Evolutionary conservation across 1,140 invertebrate species (phyloP).

Genomic region (Batillaria attramentaria): DNA sequence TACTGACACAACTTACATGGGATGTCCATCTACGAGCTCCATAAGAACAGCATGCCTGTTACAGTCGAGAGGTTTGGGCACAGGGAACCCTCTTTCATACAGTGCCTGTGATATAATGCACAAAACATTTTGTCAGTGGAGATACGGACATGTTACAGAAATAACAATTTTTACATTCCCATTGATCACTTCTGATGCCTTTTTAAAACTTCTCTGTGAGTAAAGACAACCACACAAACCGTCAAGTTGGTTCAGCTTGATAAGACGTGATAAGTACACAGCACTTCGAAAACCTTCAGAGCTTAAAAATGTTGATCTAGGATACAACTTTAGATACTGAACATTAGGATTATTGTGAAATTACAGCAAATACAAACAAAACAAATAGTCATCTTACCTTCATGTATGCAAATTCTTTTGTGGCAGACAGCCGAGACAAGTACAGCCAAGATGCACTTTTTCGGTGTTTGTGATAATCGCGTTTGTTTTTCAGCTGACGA

Average conservation of each 20-base stretch:
- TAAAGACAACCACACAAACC: too few species aligned
- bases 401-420: conserved; percentile 99
- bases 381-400: conserved; percentile 74
- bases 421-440: conserved; percentile 95
- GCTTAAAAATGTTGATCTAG: too few species aligned
- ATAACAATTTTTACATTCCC: not conserved
- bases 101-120: conserved; percentile 76
- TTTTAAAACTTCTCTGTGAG: not conserved
- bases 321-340: too few species aligned
- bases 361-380: conserved; percentile 12
- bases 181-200: not conserved
- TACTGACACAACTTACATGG: conserved; percentile 70
- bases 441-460: conserved; percentile 96
- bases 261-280: too few species aligned
- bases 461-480: conserved; percentile 96
- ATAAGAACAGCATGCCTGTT: conserved; percentile 98
- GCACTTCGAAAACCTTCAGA: too few species aligned
- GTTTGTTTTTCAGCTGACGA: conserved; percentile 95
- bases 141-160: not conserved
- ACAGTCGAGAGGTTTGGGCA: conserved; percentile 94
- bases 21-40: conserved; percentile 84
- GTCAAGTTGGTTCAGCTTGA: too few species aligned
- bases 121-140: not conserved
- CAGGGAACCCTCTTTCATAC: conserved; percentile 91
- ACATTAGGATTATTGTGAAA: too few species aligned